Conservation (phyloP, 37 sponge, comb jelly and placozoan genomes). For the Mnemiopsis leidyi region DNA sequence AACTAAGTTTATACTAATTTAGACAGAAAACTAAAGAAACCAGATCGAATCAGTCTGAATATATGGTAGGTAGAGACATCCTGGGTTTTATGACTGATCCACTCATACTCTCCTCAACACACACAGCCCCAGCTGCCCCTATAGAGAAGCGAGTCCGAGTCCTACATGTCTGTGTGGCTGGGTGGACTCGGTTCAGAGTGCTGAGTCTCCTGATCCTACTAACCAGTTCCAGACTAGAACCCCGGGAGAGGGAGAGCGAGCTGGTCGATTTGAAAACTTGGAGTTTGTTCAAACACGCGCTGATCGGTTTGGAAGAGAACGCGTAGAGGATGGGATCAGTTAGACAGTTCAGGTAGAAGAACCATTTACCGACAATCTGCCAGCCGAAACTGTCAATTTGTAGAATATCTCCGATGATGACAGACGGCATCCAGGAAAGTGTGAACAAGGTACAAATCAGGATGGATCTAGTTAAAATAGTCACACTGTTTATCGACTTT, state of each 20-base stretch:
- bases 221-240: not conserved
- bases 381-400: not conserved
- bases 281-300: not conserved
- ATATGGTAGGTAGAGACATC: not conserved
- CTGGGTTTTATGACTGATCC: not conserved
- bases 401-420: not conserved
- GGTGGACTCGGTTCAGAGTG: not conserved
- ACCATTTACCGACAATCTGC: not conserved
- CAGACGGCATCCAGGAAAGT: conserved; percentile 16
- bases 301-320: not conserved
- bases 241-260: not conserved
- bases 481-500: conserved; percentile 15
- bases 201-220: not conserved
- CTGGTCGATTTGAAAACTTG: not conserved
- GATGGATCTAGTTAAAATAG: not conserved
- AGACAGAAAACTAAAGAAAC: no score
- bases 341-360: conserved; percentile 15
- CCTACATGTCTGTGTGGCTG: not conserved
- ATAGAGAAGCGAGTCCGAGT: not conserved
- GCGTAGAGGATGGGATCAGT: conserved; percentile 8
- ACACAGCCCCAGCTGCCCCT: not conserved
- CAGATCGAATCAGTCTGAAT: not conserved
- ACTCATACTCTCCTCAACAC: not conserved
- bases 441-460: not conserved
- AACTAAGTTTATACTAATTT: no score